A percentile compares a stretch with the other conserved stretches of the same genome.
phyloP scores from a whole-genome alignment of 1,140 invertebrate genomes.

The Bombus pascuorum region DNA sequence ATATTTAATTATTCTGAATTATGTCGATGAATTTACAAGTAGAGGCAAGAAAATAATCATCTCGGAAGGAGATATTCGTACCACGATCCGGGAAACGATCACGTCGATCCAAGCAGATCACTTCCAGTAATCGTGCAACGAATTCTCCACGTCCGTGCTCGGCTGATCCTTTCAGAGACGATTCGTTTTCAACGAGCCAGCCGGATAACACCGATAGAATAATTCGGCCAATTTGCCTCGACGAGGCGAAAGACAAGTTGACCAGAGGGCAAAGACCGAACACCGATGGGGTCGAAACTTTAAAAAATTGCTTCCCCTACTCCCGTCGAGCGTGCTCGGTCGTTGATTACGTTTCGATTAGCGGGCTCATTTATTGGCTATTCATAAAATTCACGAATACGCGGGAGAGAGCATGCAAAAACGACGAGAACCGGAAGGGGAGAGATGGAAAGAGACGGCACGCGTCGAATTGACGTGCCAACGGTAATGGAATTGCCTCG shows the following conservation, averaged over 20 bases:
- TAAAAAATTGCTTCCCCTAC: neutral
- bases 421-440: neutral
- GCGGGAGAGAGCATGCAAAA: neutral
- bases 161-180: conserved; percentile 2
- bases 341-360: conserved; percentile 59
- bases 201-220: conserved; percentile 30
- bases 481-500: conserved; percentile 58
- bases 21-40: too few species aligned
- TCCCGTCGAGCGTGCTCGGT: too few species aligned
- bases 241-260: neutral
- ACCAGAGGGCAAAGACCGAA: conserved; percentile 6
- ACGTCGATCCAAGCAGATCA: neutral
- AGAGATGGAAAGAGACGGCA: conserved; percentile 23
- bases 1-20: too few species aligned
- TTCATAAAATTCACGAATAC: conserved; percentile 51
- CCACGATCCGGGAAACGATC: neutral
- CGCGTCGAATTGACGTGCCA: conserved; percentile 55
- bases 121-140: neutral
- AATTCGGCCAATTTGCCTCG: conserved; percentile 22
- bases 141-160: neutral
- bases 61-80: neutral
- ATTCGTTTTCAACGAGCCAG: conserved; percentile 27
- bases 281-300: neutral
- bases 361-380: conserved; percentile 46
- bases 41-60: too few species aligned